A percentile compares a stretch with the other conserved stretches of the same genome.
phyloP scores from a whole-genome alignment of 2,888 invertebrate species.

The Xiphydria camelus region DNA sequence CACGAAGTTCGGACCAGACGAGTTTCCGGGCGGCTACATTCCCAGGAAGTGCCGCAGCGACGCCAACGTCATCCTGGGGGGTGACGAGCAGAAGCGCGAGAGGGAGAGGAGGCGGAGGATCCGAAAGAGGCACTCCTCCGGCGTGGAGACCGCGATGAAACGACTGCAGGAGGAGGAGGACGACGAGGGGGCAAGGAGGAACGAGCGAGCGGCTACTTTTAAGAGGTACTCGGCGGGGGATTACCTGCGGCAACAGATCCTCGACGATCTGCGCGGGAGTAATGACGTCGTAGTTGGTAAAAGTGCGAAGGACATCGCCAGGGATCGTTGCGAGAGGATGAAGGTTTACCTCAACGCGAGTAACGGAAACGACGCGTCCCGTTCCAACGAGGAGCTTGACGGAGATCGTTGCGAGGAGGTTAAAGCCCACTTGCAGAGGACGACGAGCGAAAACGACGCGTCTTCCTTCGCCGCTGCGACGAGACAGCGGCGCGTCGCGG shows the following conservation, averaged over 20 bases:
- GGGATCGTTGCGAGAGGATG: slow-evolving; percentile 38
- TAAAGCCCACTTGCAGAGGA: no score
- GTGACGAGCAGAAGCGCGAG: background rate
- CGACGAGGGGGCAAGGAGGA: slow-evolving; percentile 5
- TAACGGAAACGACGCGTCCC: no score
- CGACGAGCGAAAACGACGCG: no score
- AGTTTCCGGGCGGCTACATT: slow-evolving; percentile 24
- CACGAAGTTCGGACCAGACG: slow-evolving; percentile 35
- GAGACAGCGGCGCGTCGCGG: background rate
- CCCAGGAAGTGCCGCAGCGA: slow-evolving; percentile 47
- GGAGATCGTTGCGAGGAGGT: slow-evolving; percentile 21
- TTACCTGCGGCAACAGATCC: slow-evolving; percentile 45
- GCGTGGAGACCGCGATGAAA: slow-evolving; percentile 15
- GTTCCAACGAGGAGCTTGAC: slow-evolving; percentile 23
- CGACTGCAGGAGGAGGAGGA: slow-evolving; percentile 11
- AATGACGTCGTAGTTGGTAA: slow-evolving; percentile 18
- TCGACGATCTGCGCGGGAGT: slow-evolving; percentile 32
- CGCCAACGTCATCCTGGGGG: slow-evolving; percentile 24
- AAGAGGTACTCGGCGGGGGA: slow-evolving; percentile 45
- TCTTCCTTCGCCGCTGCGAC: no score
- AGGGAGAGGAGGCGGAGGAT: slow-evolving; percentile 17
- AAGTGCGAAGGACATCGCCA: slow-evolving; percentile 35
- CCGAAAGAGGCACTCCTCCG: slow-evolving; percentile 33
- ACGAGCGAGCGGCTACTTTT: background rate
- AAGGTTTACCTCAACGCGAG: slow-evolving; percentile 35